Base-by-base conservation (phyloP, 2,113 vertebrate species). In the Erpornis zantholeuca region DNA sequence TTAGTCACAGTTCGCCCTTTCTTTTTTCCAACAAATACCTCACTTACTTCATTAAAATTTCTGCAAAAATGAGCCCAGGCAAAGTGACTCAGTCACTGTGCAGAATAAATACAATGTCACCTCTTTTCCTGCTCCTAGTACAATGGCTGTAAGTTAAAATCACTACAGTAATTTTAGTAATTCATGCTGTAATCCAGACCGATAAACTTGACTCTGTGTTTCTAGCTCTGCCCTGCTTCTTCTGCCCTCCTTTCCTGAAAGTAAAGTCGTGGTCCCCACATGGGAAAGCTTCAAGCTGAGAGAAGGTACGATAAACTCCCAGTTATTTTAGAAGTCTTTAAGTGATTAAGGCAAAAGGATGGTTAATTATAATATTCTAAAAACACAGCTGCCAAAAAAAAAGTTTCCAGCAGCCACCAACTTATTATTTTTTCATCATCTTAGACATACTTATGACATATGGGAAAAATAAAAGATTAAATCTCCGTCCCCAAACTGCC, bases 381-480 rank as follows among this genome's bases (percentile, higher is more conserved):
- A 92, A 91, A 82, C 66, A 86, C 78, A 88, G 71, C 84, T 90
- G 83, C 88, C 82, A 64, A 78, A 79, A 83, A 90, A 90, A 65
- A 81, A 84, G 73, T 94, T 95, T 94, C 75, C 81, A 92, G 82
- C 90, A 94, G 59, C 71, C 66, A 84, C 71, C 64, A 86, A 78
- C 56, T 88, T 91, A 85, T 80, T 88, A 75, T 90, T 96, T 86
- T 86, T 92, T 90, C 75, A 82, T 89, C 79, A n/a, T 90, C 79
- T 75, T 52, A 61, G 78, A 76, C 81, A 89, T 53, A 33, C 56
- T 75, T 72, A 45, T 2, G 27, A 83, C 75, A 91, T 64, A 84
- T 69, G 88, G 83, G 70, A 82, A 69, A 94, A 96, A 92, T 40
- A 78, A 66, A 88, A 88, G 77, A 52, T 56, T 57, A 80, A 65